Percentiles rank a stretch among this genome's conserved stretches.
phyloP scores from a whole-genome alignment of 2,113 vertebrate genomes.

The Leucosticte australis region DNA sequence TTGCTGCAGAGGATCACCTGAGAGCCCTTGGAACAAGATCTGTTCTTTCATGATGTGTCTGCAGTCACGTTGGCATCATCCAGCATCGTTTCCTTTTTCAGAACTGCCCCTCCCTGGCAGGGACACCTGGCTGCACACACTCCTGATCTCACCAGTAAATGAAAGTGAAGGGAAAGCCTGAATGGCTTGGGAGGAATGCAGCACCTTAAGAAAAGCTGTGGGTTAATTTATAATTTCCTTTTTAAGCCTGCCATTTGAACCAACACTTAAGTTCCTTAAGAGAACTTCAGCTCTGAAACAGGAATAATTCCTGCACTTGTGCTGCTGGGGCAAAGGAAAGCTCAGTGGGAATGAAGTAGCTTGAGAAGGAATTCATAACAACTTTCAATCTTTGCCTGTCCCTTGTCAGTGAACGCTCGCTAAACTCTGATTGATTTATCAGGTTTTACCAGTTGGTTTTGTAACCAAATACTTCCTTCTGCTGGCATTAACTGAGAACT shows the following conservation, averaged over 20 bases:
- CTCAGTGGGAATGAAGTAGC: neutral
- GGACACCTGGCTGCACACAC: neutral
- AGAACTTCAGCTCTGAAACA: neutral
- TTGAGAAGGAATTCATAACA: neutral
- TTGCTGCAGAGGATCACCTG: neutral
- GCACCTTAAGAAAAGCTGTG: neutral
- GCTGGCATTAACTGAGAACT: neutral
- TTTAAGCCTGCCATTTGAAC: neutral
- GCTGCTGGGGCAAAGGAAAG: neutral
- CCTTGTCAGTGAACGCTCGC: neutral
- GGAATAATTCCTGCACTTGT: neutral
- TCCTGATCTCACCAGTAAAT: neutral
- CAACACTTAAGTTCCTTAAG: neutral
- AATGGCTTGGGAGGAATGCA: neutral
- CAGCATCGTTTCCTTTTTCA: neutral
- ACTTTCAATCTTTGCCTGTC: neutral
- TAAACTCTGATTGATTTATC: neutral
- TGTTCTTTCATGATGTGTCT: neutral
- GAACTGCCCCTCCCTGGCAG: neutral
- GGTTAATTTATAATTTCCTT: neutral
- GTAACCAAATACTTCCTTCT: conserved; percentile 53
- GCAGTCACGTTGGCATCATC: neutral
- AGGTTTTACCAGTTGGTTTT: neutral
- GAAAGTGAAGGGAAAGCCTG: conserved; percentile 17
- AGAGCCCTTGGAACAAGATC: neutral